These are phyloP conservation scores for Pissodes strobi DNA, from an alignment of 1,140 invertebrate genomes.

Conservation along the genomic window DNA sequence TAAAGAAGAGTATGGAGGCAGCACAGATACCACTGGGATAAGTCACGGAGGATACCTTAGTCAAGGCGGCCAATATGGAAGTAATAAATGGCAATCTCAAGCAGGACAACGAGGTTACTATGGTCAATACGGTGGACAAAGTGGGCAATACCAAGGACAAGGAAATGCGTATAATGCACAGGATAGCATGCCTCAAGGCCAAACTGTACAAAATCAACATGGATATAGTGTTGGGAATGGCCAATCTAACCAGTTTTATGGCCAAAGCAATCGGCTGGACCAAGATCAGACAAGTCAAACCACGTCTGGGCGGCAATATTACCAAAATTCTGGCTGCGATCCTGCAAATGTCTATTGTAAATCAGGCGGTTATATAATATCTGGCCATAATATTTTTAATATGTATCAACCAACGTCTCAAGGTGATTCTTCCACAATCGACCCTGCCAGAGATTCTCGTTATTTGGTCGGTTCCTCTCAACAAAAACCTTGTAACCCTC, in stretches of 20 bases:
- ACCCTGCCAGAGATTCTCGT: neutral
- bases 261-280: neutral
- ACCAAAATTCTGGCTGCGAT: conserved; percentile 4
- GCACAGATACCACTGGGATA: neutral
- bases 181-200: too few relatives aligned
- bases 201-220: too few relatives aligned
- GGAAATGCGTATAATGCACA: too few relatives aligned
- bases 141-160: too few relatives aligned
- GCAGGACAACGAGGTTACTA: neutral
- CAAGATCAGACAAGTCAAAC: neutral
- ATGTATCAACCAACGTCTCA: neutral
- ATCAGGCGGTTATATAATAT: conserved; percentile 5
- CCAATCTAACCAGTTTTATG: neutral
- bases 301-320: neutral
- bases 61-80: neutral
- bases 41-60: neutral
- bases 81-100: neutral
- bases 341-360: conserved; percentile 19
- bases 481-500: conserved; percentile 7
- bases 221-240: neutral
- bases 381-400: conserved; percentile 13
- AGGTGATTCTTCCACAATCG: neutral
- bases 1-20: conserved; percentile 21
- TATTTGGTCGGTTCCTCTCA: neutral
- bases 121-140: neutral